Base-by-base conservation (phyloP, 1,140 invertebrate species). In the Sycophila sp. region DNA sequence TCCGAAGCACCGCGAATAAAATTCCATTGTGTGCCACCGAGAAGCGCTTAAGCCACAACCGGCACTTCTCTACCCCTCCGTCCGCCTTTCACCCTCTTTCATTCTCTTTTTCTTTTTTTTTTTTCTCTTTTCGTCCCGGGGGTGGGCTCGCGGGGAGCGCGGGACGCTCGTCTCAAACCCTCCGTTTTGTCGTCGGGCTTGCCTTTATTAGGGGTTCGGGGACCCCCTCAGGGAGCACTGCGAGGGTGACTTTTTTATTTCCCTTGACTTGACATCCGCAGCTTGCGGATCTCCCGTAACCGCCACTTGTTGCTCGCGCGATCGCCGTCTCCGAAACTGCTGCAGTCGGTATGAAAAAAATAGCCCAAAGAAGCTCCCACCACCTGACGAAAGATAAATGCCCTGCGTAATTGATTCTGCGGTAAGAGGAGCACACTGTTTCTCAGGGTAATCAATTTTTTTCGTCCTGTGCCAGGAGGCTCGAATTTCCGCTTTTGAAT, bases 171-270 rank as follows among this genome's bases (percentile, higher is more conserved):
- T 26, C 64, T 58, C 40, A 67, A 74, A 60, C 70, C 65, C 64
- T 71, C 63, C 66, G 68, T 68, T 71, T n/a, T 68, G 75, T 77
- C 79, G 79, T 81, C 80, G 75, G 75, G 32, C 75, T n/a, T n/a
- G 73, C 79, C 77, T 80, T 80, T 80, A 82, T 82, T 80, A 80
- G 79, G 72, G 67, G 67, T 22, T 17, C 24, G 65, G 42, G 24
- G 64, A 68, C 70, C 76, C 77, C 76, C 71, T 69, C 64, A 62
- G 71, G 71, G 63, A 74, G 68, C 38, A n/a, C 42, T 17, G 32
- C 47, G 71, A 76, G 80, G 78, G 77, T 77, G 77, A 77, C 77
- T 80, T 81, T 82, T 82, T 80, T 81, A 81, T 82, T 81, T 80
- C 76, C 75, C 76, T 75, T 76, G 73, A 74, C 79, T 80, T 80